Base-by-base conservation (phyloP, 2,797 vertebrate genomes). In the Uromys caudimaculatus region DNA sequence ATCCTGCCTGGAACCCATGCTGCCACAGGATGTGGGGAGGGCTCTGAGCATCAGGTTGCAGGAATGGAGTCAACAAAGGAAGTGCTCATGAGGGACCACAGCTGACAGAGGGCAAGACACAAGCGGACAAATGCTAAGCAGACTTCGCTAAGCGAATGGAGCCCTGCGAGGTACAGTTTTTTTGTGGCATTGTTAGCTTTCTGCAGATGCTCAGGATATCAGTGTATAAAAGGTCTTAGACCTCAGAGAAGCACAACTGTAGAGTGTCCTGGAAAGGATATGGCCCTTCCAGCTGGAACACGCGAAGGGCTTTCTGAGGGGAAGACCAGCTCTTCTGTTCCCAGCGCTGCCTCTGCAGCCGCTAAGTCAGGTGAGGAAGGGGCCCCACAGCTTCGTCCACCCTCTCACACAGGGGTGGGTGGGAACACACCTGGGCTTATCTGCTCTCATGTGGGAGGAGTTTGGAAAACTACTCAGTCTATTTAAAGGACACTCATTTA, bases 291-390 rank as follows among this genome's bases (percentile, higher is more conserved):
- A 38, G 14, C 47, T 62, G 21, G 32, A 12, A 64, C 24, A 35
- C 7, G 17, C 0, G 62, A 27, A 50, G 19, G 83, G 32, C 76
- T 56, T 58, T 94, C 76, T 95, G 47, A 62, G 44, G 90, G 67
- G 73, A 90, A 95, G 41, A 87, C 17, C 64, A 96, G 75, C n/a
- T 89, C 67, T 71, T 69, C 47, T 69, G 44, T 14, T 84, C 54
- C 10, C 12, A 60, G 21, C 23, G 79, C 8, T 3, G 27, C 1
- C 14, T 85, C 82, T 71, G 64, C 54, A 81, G 87, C 69, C 24
- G 41, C 14, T 10, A 52, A 41, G 41, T 44, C 0, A 85, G 24
- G 0, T 17, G 41, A 77, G n/a, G 62, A 41, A 58, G 88, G 54
- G 21, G 67, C 38, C 29, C 54, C 21, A 44, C 32, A 14, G 13